phyloP scores from a whole-genome alignment of 2,888 invertebrate genomes.

The Limnephilus rhombicus region DNA sequence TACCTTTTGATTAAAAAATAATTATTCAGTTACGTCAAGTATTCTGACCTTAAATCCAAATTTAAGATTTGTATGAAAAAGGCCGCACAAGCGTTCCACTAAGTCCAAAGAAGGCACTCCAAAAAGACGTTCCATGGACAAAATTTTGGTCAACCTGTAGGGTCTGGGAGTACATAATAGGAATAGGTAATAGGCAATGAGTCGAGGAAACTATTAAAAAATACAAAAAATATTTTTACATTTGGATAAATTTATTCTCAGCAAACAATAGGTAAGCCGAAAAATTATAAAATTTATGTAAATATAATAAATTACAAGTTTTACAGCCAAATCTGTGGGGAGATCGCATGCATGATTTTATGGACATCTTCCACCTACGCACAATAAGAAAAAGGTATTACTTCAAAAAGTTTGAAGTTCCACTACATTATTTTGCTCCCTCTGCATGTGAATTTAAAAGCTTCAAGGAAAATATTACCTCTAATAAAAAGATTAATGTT shows the following conservation, averaged over 20 bases:
- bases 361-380: neutral
- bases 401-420: no score
- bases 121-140: no score
- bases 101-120: no score
- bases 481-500: neutral
- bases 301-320: neutral
- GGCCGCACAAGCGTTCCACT: no score
- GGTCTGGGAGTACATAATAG: no score
- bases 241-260: conserved; percentile 12
- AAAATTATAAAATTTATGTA: neutral
- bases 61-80: no score
- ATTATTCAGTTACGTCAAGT: no score
- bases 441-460: neutral
- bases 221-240: neutral
- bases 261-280: conserved; percentile 11
- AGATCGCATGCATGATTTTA: neutral
- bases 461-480: neutral
- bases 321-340: neutral
- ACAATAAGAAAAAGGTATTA: no score
- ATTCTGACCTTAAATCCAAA: no score
- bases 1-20: no score
- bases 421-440: neutral
- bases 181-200: neutral
- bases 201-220: neutral
- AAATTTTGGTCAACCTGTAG: no score